Evolutionary conservation across 2,888 invertebrate species (phyloP).

Genomic region (Eristalis intricaria): DNA sequence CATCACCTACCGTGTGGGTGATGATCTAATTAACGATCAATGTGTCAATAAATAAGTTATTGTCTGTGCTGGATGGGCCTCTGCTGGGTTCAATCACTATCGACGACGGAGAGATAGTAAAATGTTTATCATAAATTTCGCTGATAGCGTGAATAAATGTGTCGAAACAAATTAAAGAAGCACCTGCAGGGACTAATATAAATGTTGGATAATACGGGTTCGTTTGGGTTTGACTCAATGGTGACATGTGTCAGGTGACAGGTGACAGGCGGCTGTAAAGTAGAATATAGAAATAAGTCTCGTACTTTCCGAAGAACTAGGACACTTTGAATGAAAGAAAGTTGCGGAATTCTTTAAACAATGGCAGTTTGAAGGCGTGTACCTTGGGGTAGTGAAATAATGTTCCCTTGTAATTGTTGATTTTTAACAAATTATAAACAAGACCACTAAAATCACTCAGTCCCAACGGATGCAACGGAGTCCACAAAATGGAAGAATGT

Average conservation of each 20-base stretch:
- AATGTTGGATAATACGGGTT: too few relatives aligned
- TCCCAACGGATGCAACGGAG: too few relatives aligned
- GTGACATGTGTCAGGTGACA: not conserved
- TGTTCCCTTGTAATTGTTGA: too few relatives aligned
- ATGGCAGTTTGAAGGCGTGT: too few relatives aligned
- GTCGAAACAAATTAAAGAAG: not conserved
- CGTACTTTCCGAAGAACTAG: too few relatives aligned
- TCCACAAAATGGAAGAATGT: too few relatives aligned
- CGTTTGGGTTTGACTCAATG: not conserved
- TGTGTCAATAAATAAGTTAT: constrained; percentile 1
- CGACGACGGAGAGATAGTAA: not conserved
- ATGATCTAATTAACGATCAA: not conserved
- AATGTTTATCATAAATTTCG: not conserved
- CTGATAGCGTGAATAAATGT: not conserved
- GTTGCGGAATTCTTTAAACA: too few relatives aligned
- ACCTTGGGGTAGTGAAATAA: too few relatives aligned
- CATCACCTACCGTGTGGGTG: not conserved
- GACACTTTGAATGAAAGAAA: too few relatives aligned
- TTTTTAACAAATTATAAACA: too few relatives aligned
- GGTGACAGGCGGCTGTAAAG: not conserved
- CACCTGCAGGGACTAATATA: not conserved
- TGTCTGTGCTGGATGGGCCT: not conserved
- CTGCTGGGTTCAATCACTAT: not conserved
- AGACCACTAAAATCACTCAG: too few relatives aligned
- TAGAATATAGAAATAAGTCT: too few relatives aligned